Evolutionary conservation across 2,888 invertebrate species (phyloP).

Genomic region (Schrankia costaestrigalis): DNA sequence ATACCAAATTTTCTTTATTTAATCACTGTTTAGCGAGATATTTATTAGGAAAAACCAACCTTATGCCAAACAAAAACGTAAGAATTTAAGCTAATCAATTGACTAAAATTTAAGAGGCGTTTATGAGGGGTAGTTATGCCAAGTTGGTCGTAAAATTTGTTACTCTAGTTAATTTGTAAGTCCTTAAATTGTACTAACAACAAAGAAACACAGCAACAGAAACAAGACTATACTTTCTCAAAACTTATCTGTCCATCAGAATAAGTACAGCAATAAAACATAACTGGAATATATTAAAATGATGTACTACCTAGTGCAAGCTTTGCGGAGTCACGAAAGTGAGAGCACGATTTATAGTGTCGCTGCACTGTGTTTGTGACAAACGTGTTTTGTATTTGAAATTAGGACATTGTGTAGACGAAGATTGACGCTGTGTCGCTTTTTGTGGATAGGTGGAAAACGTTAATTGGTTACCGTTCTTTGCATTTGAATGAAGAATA

Average conservation of each 20-base stretch:
- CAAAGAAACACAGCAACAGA: slow-evolving; percentile 5
- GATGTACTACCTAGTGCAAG: slow-evolving; percentile 43
- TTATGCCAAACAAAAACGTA: too few species aligned
- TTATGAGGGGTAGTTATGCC: too few species aligned
- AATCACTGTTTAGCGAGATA: too few species aligned
- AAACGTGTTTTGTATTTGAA: slow-evolving; percentile 8
- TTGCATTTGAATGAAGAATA: too few species aligned
- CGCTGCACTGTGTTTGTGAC: slow-evolving; percentile 15
- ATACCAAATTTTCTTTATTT: too few species aligned
- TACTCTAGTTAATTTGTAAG: too few species aligned
- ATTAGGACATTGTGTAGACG: slow-evolving; percentile 6
- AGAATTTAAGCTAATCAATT: too few species aligned
- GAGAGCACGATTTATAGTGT: slow-evolving; percentile 33
- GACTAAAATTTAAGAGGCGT: too few species aligned
- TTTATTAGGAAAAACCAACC: too few species aligned
- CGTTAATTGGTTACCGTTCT: too few species aligned
- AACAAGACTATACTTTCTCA: slow-evolving; percentile 26
- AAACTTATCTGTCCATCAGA: slow-evolving; percentile 40
- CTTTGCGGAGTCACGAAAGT: slow-evolving; percentile 49
- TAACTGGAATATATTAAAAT: slow-evolving; percentile 45
- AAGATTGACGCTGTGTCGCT: slow-evolving; percentile 7
- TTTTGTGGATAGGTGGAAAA: slow-evolving; percentile 3
- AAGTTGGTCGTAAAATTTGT: too few species aligned
- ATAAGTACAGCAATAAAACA: slow-evolving; percentile 43
- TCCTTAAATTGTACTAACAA: not conserved